These are phyloP conservation scores for Callospermophilus lateralis DNA, from an alignment of 2,113 vertebrate species.

Conservation along the genomic window DNA sequence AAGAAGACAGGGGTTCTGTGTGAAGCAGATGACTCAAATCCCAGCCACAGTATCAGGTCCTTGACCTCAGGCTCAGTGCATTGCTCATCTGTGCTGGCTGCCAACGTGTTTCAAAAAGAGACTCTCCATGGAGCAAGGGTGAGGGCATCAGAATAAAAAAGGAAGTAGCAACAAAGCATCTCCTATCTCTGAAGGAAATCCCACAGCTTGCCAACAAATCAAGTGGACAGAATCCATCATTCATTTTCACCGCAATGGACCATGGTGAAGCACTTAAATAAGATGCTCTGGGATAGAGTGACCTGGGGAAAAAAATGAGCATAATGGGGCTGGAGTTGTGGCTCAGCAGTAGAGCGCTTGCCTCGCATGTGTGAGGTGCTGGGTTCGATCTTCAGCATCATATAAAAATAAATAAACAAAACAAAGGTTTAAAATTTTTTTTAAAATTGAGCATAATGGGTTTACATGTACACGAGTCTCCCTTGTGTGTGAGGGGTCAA, in stretches of 20 bases:
- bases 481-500: neutral
- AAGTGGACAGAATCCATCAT: neutral
- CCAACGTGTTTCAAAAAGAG: slow-evolving; percentile 53
- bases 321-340: too few species aligned
- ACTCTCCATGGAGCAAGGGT: slow-evolving; percentile 49
- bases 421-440: too few species aligned
- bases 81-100: neutral
- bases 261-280: neutral
- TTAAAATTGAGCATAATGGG: neutral
- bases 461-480: neutral
- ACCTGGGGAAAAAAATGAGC: neutral
- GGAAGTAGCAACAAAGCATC: neutral
- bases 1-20: neutral
- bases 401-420: too few species aligned
- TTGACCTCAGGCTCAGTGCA: neutral
- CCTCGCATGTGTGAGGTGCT: too few species aligned
- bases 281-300: neutral
- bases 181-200: slow-evolving; percentile 58
- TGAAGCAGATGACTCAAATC: slow-evolving; percentile 3
- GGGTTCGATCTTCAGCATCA: too few species aligned
- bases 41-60: neutral
- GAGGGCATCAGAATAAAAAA: neutral
- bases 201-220: neutral
- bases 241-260: neutral
- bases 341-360: too few species aligned